Evolutionary conservation across 2,888 invertebrate species (phyloP).

Genomic region (Cecidostiba fungosa): DNA sequence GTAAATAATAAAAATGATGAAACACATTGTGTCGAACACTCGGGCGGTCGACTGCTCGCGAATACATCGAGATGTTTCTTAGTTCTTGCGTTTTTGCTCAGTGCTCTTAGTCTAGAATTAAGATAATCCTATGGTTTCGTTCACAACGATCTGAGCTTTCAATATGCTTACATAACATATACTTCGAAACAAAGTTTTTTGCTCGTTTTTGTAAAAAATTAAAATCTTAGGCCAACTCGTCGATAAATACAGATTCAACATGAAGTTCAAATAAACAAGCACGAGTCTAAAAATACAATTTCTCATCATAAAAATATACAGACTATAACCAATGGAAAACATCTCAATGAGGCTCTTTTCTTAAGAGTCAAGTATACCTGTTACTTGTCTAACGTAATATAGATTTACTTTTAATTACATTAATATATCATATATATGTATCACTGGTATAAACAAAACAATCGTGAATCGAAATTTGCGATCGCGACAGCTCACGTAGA

Average conservation of each 20-base stretch:
- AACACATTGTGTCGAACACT: conserved; percentile 58
- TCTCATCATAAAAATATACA: neutral
- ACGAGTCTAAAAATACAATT: conserved; percentile 4
- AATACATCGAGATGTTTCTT: neutral
- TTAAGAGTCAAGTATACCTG: neutral
- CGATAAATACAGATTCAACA: neutral
- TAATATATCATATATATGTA: conserved; percentile 10
- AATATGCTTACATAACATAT: neutral
- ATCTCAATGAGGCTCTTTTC: neutral
- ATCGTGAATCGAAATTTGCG: conserved; percentile 19
- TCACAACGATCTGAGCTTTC: neutral
- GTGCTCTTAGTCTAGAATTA: neutral
- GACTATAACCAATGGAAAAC: conserved; percentile 16
- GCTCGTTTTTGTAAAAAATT: neutral
- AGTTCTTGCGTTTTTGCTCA: neutral
- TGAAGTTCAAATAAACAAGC: neutral
- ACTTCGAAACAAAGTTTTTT: neutral
- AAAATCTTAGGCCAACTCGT: neutral
- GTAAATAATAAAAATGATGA: conserved; percentile 19
- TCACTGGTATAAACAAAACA: conserved; percentile 37
- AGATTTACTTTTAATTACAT: conserved; percentile 6
- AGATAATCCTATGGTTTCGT: neutral
- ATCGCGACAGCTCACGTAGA: neutral
- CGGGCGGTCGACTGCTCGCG: conserved; percentile 42
- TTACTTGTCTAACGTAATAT: neutral